These are phyloP conservation scores for Sylvicola cinctus DNA, from an alignment of 2,888 invertebrate genomes.

Conservation along the genomic window DNA sequence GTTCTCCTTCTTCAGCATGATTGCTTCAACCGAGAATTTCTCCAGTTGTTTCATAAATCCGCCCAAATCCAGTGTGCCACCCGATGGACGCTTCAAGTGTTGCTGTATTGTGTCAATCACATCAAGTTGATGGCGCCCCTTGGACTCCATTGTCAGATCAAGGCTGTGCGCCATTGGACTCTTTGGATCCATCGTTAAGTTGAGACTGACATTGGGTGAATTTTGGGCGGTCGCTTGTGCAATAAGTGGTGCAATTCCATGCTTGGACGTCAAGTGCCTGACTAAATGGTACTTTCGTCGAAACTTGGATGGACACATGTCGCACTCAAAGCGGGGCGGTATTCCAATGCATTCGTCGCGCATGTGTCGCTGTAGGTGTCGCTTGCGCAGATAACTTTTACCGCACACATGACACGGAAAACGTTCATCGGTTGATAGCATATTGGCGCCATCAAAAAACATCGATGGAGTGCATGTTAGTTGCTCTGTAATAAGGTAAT, in stretches of 20 bases:
- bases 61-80: neutral
- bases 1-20: constrained; percentile 9
- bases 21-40: constrained; percentile 8
- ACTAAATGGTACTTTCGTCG: constrained; percentile 30
- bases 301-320: constrained; percentile 27
- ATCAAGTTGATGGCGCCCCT: too few species aligned
- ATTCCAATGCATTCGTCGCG: constrained; percentile 30
- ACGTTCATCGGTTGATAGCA: constrained; percentile 15
- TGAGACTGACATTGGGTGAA: constrained; percentile 11
- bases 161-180: too few species aligned
- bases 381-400: constrained; percentile 36
- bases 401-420: constrained; percentile 33
- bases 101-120: too few species aligned
- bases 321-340: constrained; percentile 29
- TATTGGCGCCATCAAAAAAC: neutral
- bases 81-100: too few species aligned
- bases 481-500: constrained; percentile 4
- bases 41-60: neutral
- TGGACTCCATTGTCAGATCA: too few species aligned
- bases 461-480: constrained; percentile 6
- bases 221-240: neutral
- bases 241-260: constrained; percentile 16
- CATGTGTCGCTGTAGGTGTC: constrained; percentile 35
- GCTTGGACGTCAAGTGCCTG: constrained; percentile 26
- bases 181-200: too few species aligned